Evolutionary conservation across 2,888 invertebrate species (phyloP).

Genomic region (Parapristionchus giblindavisi): DNA sequence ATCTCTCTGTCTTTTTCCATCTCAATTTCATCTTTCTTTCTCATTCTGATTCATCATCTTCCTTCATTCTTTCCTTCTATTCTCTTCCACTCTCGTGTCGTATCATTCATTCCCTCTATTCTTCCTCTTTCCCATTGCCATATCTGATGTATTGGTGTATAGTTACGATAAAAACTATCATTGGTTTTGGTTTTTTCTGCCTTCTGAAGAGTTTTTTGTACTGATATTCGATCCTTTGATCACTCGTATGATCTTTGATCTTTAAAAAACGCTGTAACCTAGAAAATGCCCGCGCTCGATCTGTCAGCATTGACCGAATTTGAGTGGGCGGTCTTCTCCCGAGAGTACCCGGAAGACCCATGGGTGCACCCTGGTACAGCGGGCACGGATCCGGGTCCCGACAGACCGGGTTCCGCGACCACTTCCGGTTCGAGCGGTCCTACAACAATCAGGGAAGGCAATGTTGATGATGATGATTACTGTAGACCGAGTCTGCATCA

Average conservation of each 20-base stretch:
- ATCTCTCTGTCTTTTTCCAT: neutral
- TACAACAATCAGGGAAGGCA: too few relatives aligned
- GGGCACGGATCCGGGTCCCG: neutral
- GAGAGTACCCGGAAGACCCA: slow-evolving; percentile 19
- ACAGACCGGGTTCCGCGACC: neutral
- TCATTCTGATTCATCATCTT: neutral
- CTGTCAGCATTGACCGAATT: slow-evolving; percentile 11
- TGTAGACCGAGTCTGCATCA: too few relatives aligned
- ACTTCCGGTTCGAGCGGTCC: too few relatives aligned
- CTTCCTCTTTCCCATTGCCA: neutral
- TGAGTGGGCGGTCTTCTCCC: slow-evolving; percentile 21
- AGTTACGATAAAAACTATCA: too few relatives aligned
- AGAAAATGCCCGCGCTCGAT: slow-evolving; percentile 21
- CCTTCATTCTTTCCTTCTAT: neutral
- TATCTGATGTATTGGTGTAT: too few relatives aligned
- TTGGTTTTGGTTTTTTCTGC: too few relatives aligned
- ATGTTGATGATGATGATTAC: too few relatives aligned
- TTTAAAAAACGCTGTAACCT: too few relatives aligned
- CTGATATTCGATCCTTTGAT: too few relatives aligned
- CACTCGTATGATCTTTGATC: too few relatives aligned
- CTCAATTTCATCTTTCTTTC: neutral
- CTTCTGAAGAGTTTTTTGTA: too few relatives aligned
- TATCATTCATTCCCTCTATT: neutral
- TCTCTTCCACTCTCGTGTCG: neutral
- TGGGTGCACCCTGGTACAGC: neutral